These are phyloP conservation scores for Nycteola revayana DNA, from an alignment of 2,888 invertebrate genomes.

Conservation along the genomic window DNA sequence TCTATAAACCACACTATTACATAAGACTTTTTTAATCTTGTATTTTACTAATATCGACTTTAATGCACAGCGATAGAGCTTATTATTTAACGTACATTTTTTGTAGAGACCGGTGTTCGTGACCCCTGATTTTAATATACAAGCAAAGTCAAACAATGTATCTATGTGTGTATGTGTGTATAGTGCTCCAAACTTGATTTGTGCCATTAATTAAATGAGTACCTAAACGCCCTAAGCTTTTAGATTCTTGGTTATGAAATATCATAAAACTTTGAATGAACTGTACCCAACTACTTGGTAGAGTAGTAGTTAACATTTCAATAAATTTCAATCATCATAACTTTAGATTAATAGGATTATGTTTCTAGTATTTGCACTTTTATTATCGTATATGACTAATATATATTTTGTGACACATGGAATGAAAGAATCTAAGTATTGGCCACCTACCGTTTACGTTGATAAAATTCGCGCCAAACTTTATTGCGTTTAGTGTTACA, in stretches of 20 bases:
- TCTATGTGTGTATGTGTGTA: constrained; percentile 39
- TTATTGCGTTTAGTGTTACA: constrained; percentile 36
- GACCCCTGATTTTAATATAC: constrained; percentile 51
- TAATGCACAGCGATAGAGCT: constrained; percentile 17
- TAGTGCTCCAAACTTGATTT: constrained; percentile 37
- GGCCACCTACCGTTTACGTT: constrained; percentile 25
- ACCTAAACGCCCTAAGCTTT: constrained; percentile 16
- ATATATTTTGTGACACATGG: too few species aligned
- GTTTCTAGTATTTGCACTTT: too few species aligned
- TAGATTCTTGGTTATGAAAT: constrained; percentile 6
- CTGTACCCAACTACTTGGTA: too few species aligned
- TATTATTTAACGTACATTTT: constrained; percentile 10
- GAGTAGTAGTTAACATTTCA: too few species aligned
- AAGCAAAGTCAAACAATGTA: constrained; percentile 45
- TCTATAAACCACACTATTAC: constrained; percentile 42
- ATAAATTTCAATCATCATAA: too few species aligned
- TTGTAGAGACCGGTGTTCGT: constrained; percentile 28
- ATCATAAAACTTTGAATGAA: constrained; percentile 4
- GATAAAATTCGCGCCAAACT: constrained; percentile 48
- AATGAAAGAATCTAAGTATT: too few species aligned
- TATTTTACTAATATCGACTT: constrained; percentile 18
- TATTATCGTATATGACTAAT: too few species aligned
- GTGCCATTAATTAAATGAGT: constrained; percentile 22
- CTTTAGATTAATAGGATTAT: too few species aligned
- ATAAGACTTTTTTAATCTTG: constrained; percentile 32